A percentile compares a stretch with the other conserved stretches of the same genome.
phyloP scores from a whole-genome alignment of 2,797 vertebrate species.

The Channallabes apus region DNA sequence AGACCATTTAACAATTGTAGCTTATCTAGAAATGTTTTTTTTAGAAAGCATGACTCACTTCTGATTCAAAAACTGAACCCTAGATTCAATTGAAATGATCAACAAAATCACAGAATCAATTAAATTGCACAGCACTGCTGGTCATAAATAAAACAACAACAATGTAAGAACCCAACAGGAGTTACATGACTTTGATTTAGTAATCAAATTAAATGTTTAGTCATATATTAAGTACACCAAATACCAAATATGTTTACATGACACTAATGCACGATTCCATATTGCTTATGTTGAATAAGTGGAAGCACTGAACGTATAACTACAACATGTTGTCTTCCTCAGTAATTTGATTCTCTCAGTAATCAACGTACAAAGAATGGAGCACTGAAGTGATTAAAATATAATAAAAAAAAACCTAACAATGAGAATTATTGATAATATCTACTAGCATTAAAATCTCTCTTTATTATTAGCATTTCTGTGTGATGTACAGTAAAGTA shows the following conservation, averaged over 20 bases:
- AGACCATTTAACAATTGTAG: too few relatives aligned
- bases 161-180: neutral
- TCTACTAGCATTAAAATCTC: neutral
- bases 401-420: too few relatives aligned
- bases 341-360: too few relatives aligned
- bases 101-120: too few relatives aligned
- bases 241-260: too few relatives aligned
- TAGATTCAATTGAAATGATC: too few relatives aligned
- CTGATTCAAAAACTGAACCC: too few relatives aligned
- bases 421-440: neutral
- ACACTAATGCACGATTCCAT: neutral
- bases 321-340: neutral
- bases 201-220: neutral
- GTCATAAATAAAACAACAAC: neutral
- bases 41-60: too few relatives aligned
- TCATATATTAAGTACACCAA: neutral
- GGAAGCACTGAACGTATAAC: neutral
- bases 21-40: too few relatives aligned
- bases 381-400: neutral
- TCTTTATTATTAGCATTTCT: neutral
- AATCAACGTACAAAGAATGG: neutral
- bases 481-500: neutral
- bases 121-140: neutral
- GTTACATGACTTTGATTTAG: neutral
- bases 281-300: neutral